A percentile compares a stretch with the other conserved stretches of the same genome.
Conservation (phyloP, 2,113 vertebrate genomes). For the Seriola rivoliana region DNA sequence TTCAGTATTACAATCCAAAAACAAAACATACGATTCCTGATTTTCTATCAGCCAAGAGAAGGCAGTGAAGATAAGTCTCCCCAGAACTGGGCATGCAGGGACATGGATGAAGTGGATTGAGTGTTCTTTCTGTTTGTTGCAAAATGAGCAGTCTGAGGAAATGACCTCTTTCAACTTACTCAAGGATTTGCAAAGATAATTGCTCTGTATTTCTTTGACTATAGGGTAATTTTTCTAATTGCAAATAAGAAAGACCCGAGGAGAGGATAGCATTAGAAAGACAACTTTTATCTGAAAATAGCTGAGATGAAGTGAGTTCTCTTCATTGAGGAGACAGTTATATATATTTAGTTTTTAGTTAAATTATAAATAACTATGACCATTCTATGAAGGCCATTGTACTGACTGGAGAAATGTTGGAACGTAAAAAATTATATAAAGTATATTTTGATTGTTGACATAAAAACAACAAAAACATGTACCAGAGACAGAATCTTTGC, state of each 20-base stretch:
- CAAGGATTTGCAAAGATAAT: background rate
- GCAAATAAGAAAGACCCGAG: background rate
- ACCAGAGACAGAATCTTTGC: no score
- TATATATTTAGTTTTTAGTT: no score
- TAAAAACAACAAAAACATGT: no score
- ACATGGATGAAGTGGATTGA: conserved; percentile 4
- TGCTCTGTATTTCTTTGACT: background rate
- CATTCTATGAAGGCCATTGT: no score
- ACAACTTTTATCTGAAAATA: background rate
- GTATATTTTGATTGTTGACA: background rate
- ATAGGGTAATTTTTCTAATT: background rate
- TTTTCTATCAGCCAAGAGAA: background rate
- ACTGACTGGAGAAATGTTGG: no score
- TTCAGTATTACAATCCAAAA: no score
- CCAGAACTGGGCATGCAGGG: background rate
- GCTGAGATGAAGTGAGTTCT: background rate
- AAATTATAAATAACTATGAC: no score
- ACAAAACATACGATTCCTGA: background rate
- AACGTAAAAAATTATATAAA: no score
- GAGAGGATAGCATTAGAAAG: background rate
- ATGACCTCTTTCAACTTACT: background rate
- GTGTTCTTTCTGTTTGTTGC: conserved; percentile 9
- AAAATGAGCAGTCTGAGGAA: conserved; percentile 1
- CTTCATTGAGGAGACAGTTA: no score
- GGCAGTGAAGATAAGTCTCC: background rate